Base-by-base conservation (phyloP, 2,797 vertebrate genomes). In the Phrynocephalus forsythii region DNA sequence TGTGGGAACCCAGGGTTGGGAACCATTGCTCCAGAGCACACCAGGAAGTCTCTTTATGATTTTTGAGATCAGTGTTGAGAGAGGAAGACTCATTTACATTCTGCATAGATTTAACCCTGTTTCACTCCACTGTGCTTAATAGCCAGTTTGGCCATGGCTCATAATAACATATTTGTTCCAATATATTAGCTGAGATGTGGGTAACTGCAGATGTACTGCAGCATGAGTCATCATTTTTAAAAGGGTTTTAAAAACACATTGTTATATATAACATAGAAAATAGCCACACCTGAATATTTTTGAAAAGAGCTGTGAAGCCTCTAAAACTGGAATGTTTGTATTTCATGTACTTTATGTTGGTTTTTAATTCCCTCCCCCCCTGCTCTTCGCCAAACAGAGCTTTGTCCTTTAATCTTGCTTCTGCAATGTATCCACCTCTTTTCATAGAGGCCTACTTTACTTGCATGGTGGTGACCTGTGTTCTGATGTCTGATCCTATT, bases 261-360 rank as follows among this genome's bases (percentile, higher is more conserved):
- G 52, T 56, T 56, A 8, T 63, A 15, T 56, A 66, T 81, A 73
- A 3, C 82, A 26, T 81, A 79, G 0, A 73, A 84, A 84, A 38
- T 3, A 60, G 22, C 30, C n/a, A 48, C 0, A 13, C 81, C 22
- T 82, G 11, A 86, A 69, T n/a, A 28, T 84, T 85, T 0, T 2
- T 83, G 86, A 75, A 76, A 91, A 26, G 16, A 6, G 82, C 6
- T 91, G 87, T 66, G 0, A 1, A 1, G 13, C n/a, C 28, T 33
- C n/a, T 15, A 75, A 5, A 87, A 87, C 73, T 0, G 63, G 44
- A 66, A 82, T 60, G 86, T 85, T 80, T 82, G 72, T 76, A 13
- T 24, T 87, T 44, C 66, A 22, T 82, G 67, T n/a, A 2, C 3
- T 44, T 3, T 44, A 44, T 44, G 38, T 5, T 44, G 28, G 9